phyloP scores from a whole-genome alignment of 35 echinoderm and acorn worm genomes.

The Ophioderma brevispina region DNA sequence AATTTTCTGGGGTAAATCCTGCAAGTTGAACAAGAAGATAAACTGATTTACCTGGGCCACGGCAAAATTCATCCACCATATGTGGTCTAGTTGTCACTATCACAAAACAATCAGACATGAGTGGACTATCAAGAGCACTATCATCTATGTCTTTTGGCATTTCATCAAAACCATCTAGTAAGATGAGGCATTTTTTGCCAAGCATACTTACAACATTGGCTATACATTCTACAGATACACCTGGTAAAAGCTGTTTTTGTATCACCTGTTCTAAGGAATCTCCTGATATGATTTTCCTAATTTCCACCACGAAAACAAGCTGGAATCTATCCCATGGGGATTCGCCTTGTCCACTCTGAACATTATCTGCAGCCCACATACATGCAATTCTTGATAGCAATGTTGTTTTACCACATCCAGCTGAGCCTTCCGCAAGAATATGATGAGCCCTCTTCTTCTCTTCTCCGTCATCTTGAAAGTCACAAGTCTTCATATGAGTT shows the following conservation, averaged over 20 bases:
- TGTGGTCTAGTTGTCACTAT: constrained; percentile 17
- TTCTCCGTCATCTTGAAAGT: too few species aligned
- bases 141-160: not conserved
- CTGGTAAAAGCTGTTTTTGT: constrained; percentile 5
- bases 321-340: too few species aligned
- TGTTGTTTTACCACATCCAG: too few species aligned
- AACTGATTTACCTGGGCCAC: not conserved
- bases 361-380: too few species aligned
- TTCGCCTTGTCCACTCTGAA: too few species aligned
- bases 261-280: not conserved
- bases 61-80: not conserved
- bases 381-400: too few species aligned
- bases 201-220: not conserved
- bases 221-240: not conserved
- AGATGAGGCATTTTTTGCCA: not conserved
- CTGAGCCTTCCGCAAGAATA: too few species aligned
- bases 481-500: too few species aligned
- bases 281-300: not conserved
- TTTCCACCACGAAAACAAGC: constrained; percentile 5
- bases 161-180: constrained; percentile 25
- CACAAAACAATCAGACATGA: not conserved
- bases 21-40: not conserved
- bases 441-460: too few species aligned
- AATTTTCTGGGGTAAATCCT: not conserved
- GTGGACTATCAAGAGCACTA: not conserved